Evolutionary conservation across 1,140 invertebrate species (phyloP), one percentile per base, ranked within the genome.

Genomic region (Drosophila murphyi): DNA sequence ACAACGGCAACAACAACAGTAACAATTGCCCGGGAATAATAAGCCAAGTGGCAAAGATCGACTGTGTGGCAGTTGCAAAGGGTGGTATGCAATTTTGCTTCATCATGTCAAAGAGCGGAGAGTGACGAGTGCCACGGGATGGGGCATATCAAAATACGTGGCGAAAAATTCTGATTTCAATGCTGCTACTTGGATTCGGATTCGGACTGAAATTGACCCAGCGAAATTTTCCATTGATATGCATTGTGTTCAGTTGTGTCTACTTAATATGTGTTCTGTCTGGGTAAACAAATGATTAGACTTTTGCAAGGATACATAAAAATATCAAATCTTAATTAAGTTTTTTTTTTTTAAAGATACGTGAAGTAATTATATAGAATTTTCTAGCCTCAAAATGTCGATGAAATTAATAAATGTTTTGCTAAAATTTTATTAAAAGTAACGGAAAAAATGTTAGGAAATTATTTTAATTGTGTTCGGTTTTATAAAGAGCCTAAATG

Each of bases 1-100:
- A 90, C 78, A 80, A 75, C 80, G 77, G 74, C 78, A 90, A 78
- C 63, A 88, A 83, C 83, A 82, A 76, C 51, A 61, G 51, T 7
- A 55, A 59, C 45, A 47, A 35, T 20, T 43, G 10, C 2, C 39
- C 10, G 39, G 64, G 72, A 55, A 63, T 65, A 72, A 62, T 68
- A 67, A 72, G 77, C 69, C 63, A 48, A 57, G 50, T 72, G 77
- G 64, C 63, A 43, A 57, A 43, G 62, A 41, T 28, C 41, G 48
- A 48, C 31, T 34, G 50, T 52, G 37, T 56, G n/a, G 20, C 34
- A 35, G 5, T 3, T 47, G 39, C 39, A n/a, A n/a, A n/a, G 10
- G 39, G n/a, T 35, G 29, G 12, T 60, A 39, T 76, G 73, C 69
- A 72, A 41, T 76, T 54, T n/a, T 47, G 39, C 61, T 48, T 47